Base-by-base conservation (phyloP, 2,888 invertebrate genomes). In the Monoplex corrugatus region DNA sequence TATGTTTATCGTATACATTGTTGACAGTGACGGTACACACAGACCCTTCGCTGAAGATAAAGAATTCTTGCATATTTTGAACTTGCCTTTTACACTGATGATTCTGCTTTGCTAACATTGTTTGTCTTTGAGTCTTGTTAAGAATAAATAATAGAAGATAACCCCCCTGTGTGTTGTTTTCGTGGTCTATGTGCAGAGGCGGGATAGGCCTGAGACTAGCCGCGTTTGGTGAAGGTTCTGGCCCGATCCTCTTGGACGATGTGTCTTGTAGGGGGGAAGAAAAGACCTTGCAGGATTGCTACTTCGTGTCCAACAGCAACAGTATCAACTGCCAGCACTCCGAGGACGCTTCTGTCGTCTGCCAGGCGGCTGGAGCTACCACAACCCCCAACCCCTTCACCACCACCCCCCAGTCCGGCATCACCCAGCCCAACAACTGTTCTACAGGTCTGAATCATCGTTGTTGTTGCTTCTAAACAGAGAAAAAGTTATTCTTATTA, bases 281-380 rank as follows among this genome's bases (percentile, higher is more conserved):
- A 90, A 50, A 43, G 0, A 89, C 96, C 80, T 92, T 98, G n/a
- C 96, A 97, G 85, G 96, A 97, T 32, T 98, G 98, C 94, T 88
- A 32, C 16, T 85, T 90, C 38, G 96, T 96, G 32, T 97, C 97
- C 95, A 96, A 97, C 16, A 96, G 97, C 16, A 98, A 97, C 97
- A 97, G 97, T 1, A 97, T 97, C 91, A 97, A 98, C 94, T 98
- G 98, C 94, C 97, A 97, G 89, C 98, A 98, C 95, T 96, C 96
- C 16, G 98, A 98, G 95, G 98, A 98, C 94, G 97, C 97, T 0
- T 97, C 97, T 2, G 97, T 98, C n/a, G 91, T 90, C 5, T 95
- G 95, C 89, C 90, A 91, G 40, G 89, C 92, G 10, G 90, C 90
- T 0, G 43, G 89, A 1, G 82, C 91, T 28, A 63, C 91, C 0